A percentile compares a stretch with the other conserved stretches of the same genome.
Evolutionary conservation across 1,140 invertebrate species (phyloP).

Genomic region (Euborellia annulipes): DNA sequence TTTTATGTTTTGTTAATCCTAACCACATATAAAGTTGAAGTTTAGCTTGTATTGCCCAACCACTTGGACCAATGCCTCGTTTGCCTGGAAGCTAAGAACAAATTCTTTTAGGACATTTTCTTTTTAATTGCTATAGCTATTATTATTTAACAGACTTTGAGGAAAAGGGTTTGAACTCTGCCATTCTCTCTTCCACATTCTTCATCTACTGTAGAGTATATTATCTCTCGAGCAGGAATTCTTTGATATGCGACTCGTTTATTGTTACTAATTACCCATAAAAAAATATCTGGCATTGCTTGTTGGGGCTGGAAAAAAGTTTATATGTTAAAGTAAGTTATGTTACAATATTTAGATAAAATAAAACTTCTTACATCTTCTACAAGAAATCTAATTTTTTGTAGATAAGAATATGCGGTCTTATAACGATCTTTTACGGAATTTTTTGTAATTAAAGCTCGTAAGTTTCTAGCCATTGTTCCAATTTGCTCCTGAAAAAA

Average conservation of each 20-base stretch:
- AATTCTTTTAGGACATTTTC: slow-evolving; percentile 4
- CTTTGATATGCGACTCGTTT: slow-evolving; percentile 71
- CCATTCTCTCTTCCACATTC: slow-evolving; percentile 64
- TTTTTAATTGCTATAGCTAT: background rate
- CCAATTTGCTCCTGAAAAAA: slow-evolving; percentile 52
- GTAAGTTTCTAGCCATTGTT: slow-evolving; percentile 49
- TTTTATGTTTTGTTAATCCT: slow-evolving; percentile 65
- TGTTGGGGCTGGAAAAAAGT: slow-evolving; percentile 57
- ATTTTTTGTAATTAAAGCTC: slow-evolving; percentile 58
- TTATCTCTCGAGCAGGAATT: slow-evolving; percentile 53
- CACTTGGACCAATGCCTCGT: slow-evolving; percentile 53
- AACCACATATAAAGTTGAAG: slow-evolving; percentile 70
- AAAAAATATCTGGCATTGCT: slow-evolving; percentile 67
- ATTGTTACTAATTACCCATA: slow-evolving; percentile 73
- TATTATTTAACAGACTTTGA: slow-evolving; percentile 45
- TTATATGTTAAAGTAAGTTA: no score
- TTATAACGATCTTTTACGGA: slow-evolving; percentile 66
- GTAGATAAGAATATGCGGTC: slow-evolving; percentile 49
- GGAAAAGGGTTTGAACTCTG: slow-evolving; percentile 62
- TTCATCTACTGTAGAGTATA: slow-evolving; percentile 62
- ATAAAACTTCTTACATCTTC: slow-evolving; percentile 50
- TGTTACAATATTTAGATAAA: background rate
- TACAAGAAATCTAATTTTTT: slow-evolving; percentile 50
- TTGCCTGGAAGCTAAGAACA: slow-evolving; percentile 61
- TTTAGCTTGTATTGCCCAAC: slow-evolving; percentile 66